Conservation (phyloP, 2,113 vertebrate species). For the Tragulus kanchil region DNA sequence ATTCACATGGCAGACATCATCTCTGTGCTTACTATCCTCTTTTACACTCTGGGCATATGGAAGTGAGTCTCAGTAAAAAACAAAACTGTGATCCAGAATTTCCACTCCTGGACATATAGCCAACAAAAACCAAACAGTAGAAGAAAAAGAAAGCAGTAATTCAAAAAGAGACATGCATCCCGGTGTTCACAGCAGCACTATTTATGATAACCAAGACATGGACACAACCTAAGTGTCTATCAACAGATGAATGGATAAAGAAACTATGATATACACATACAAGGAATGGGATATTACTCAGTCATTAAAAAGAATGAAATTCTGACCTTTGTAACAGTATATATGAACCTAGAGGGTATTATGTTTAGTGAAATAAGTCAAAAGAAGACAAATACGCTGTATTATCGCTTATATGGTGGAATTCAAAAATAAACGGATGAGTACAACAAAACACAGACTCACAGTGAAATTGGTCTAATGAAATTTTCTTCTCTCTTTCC, state of each 20-base stretch:
- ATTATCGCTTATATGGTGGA: neutral
- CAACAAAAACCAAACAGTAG: too few species aligned
- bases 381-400: neutral
- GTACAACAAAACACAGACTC: neutral
- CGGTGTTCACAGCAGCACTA: neutral
- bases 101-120: neutral
- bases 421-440: neutral
- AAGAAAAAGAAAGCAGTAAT: neutral
- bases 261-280: neutral
- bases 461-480: neutral
- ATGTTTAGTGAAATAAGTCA: neutral
- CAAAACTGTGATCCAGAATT: neutral
- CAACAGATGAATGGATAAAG: neutral
- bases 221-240: neutral
- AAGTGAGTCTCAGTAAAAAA: neutral
- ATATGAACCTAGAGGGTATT: neutral
- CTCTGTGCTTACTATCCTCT: neutral
- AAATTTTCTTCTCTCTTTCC: constrained; percentile 31
- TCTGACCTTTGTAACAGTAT: neutral
- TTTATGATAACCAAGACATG: neutral
- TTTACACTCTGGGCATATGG: neutral
- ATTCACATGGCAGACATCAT: neutral
- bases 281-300: neutral
- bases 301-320: neutral
- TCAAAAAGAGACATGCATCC: neutral